Evolutionary conservation across 2,797 vertebrate genomes (phyloP).

Genomic region (Chrosomus eos): DNA sequence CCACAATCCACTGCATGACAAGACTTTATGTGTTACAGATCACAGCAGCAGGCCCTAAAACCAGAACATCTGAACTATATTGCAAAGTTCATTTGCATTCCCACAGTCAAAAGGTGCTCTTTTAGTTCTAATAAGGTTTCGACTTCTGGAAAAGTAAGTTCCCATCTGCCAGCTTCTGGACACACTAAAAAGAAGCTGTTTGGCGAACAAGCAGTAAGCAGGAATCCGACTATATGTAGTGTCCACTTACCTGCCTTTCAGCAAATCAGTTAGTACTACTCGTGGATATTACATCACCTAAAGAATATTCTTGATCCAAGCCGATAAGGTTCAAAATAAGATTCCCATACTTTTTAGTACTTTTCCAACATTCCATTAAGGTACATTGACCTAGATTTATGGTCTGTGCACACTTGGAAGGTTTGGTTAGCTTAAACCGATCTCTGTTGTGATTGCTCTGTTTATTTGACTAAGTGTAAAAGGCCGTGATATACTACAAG

Average conservation of each 20-base stretch:
- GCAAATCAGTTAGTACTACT: neutral
- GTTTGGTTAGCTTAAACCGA: neutral
- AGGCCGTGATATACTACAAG: too few relatives aligned
- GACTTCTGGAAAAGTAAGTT: neutral
- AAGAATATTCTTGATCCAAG: slow-evolving; percentile 10
- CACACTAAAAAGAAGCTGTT: neutral
- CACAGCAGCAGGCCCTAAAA: slow-evolving; percentile 17
- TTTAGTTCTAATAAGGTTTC: neutral
- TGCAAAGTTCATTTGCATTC: slow-evolving; percentile 13
- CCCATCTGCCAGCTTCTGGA: neutral
- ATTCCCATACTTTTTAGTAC: neutral
- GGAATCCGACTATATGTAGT: neutral
- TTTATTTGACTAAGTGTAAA: neutral
- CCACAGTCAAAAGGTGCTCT: neutral
- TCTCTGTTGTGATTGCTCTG: too few relatives aligned
- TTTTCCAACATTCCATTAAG: neutral
- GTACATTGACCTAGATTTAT: neutral
- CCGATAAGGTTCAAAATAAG: neutral
- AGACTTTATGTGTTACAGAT: slow-evolving; percentile 34
- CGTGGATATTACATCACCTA: neutral
- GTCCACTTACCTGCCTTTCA: neutral
- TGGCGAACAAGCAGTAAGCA: neutral
- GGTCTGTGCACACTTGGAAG: neutral
- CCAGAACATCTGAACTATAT: slow-evolving; percentile 1
- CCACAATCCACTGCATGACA: slow-evolving; percentile 37